phyloP scores from a whole-genome alignment of 2,888 invertebrate genomes.

The Itoplectis maculator region DNA sequence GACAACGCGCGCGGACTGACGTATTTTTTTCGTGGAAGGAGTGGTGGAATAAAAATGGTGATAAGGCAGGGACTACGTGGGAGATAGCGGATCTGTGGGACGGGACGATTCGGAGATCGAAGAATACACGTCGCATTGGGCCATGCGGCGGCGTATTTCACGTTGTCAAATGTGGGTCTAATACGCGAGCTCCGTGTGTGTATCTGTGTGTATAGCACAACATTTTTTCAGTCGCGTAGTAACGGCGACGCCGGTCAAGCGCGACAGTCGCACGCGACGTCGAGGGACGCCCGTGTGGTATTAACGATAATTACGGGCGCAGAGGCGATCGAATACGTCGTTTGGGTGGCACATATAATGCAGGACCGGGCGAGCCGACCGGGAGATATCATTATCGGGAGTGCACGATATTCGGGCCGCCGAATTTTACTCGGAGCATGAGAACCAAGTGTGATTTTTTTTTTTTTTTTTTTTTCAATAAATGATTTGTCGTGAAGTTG shows the following conservation, averaged over 20 bases:
- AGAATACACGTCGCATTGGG: background rate
- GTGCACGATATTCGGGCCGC: background rate
- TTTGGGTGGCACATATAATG: conserved; percentile 14
- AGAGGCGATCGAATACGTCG: conserved; percentile 25
- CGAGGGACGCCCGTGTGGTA: conserved; percentile 6
- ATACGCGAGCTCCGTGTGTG: background rate
- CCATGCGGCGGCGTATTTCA: too few relatives aligned
- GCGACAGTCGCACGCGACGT: conserved; percentile 31
- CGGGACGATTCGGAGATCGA: background rate
- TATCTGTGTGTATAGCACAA: background rate
- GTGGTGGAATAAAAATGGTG: background rate
- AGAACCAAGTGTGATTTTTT: background rate
- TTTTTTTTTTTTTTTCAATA: background rate
- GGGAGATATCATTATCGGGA: background rate
- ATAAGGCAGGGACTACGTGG: background rate
- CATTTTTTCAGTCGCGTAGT: conserved; percentile 39
- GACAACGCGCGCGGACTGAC: background rate
- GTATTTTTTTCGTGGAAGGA: background rate
- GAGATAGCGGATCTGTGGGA: background rate
- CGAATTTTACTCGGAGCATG: background rate
- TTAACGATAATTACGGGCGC: conserved; percentile 36
- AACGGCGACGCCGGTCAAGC: conserved; percentile 20
- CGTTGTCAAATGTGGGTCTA: background rate
- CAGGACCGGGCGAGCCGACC: background rate
- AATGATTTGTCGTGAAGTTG: too few relatives aligned